Base-by-base conservation (phyloP, 2,888 invertebrate species). In the Melieria picta region DNA sequence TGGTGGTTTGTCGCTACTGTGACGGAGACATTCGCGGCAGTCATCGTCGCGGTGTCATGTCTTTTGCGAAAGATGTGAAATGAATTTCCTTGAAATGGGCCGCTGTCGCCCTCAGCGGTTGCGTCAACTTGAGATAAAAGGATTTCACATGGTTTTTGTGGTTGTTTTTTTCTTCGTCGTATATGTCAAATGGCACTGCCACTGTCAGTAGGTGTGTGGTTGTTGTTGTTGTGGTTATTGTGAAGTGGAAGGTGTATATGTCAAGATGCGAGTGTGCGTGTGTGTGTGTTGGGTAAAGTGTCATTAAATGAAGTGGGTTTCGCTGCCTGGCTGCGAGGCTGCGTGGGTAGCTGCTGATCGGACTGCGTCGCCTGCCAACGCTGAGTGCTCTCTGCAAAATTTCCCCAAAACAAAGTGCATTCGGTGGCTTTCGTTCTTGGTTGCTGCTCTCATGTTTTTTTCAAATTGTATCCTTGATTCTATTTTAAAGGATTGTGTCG, bases 281-380 rank as follows among this genome's bases (percentile, higher is more conserved):
- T 67, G 69, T 73, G 65, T 71, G 64, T 67, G 75, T 74, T 77
- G 71, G 47, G 50, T 84, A 81, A 82, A 83, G 83, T 83, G 82
- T 84, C 84, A 84, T 83, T 84, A 84, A 84, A 83, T 83, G 83
- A 84, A 83, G 83, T 83, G 83, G 83, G 83, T 84, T 84, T 81
- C 83, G 68, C 63, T 64, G 52, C 16, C 61, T 81, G 82, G 77
- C 81, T 80, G 63, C 30, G 43, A 13, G 52, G 13, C 13, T 63
- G 16, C 47, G 47, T 68, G 52, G 61, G 61, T 30, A n/a, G 6
- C 13, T 61, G 61, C 57, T 47, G 46, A 66, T 46, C 30, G 30
- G 30, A 30, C 30, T 30, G 3, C 30, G 1, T 1, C 30, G 30
- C 30, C 30, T 30, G 30, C 30, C 30, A 30, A 1, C 30, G 30